Evolutionary conservation across 2,797 vertebrate genomes (phyloP).

Genomic region (Microcaecilia unicolor): DNA sequence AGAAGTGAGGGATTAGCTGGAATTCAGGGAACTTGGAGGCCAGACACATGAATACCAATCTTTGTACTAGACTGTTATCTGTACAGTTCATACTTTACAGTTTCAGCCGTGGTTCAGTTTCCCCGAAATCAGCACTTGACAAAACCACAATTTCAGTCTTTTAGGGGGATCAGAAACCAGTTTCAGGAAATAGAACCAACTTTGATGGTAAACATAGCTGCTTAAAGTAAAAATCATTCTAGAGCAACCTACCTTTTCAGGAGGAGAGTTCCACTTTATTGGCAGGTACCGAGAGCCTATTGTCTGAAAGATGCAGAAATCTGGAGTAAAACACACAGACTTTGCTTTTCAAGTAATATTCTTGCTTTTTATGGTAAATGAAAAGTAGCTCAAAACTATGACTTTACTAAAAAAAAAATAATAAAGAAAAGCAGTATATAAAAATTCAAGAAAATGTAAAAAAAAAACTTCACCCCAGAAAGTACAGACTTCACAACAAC

Average conservation of each 20-base stretch:
- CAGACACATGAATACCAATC: not conserved
- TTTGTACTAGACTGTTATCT: constrained; percentile 14
- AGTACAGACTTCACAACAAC: too few relatives aligned
- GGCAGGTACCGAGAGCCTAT: too few relatives aligned
- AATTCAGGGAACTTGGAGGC: constrained; percentile 28
- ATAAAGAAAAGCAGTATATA: too few relatives aligned
- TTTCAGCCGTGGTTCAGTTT: constrained; percentile 33
- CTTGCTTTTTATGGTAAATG: too few relatives aligned
- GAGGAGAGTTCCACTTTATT: too few relatives aligned
- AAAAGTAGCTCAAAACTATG: too few relatives aligned
- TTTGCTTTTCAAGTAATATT: too few relatives aligned
- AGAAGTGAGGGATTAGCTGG: constrained; percentile 22
- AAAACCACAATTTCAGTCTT: constrained; percentile 23
- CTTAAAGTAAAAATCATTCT: constrained; percentile 16
- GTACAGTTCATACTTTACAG: constrained; percentile 15
- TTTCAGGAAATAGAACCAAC: constrained; percentile 43
- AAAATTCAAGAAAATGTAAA: too few relatives aligned
- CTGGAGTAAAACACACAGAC: too few relatives aligned
- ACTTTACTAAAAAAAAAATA: too few relatives aligned
- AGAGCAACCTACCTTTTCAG: not conserved
- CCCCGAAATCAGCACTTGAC: constrained; percentile 33
- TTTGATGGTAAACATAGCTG: constrained; percentile 39
- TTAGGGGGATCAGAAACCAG: constrained; percentile 43
- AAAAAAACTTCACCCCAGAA: too few relatives aligned
- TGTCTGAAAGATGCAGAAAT: too few relatives aligned